Evolutionary conservation across 1,140 invertebrate genomes (phyloP), one percentile per base, ranked within the genome.

Genomic region (Periplaneta americana): DNA sequence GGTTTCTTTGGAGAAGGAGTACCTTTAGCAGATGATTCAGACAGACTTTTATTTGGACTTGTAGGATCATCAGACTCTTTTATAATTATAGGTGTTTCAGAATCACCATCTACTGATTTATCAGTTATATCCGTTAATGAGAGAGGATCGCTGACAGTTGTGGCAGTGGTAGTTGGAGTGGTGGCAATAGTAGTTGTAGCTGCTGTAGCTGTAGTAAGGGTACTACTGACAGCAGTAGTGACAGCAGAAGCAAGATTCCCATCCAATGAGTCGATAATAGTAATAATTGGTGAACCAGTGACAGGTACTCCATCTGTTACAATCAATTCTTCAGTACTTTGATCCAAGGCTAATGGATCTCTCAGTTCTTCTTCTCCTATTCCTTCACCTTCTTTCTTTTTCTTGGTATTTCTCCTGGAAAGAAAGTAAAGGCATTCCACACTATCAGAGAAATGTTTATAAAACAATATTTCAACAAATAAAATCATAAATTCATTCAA

Each of bases 371-470:
- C 13, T 11, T 66, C 48, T 18, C n/a, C 13, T 66, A 66, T 9
- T 4, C 22, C 48, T 28, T n/a, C 48, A 66, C 48, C 85, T 18
- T 80, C 31, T 84, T 87, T 87, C 87, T 87, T 91, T 86, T 90
- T 91, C 84, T 89, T 88, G 28, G 88, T 32, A 39, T 36, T 36
- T 39, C 39, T 78, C 34, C 77, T 78, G 33, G 6, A 78, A 34
- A 32, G 6, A 0, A 34, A 10, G 33, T 2, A 10, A 36, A 34
- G 17, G n/a, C n/a, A n/a, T n/a, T n/a, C n/a, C n/a, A n/a, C n/a
- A n/a, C n/a, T n/a, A n/a, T n/a, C n/a, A n/a, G n/a, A n/a, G n/a
- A n/a, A n/a, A n/a, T n/a, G n/a, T n/a, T n/a, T n/a, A n/a, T n/a
- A n/a, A n/a, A n/a, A n/a, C n/a, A n/a, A n/a, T n/a, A n/a, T n/a